Evolutionary conservation across 2,797 vertebrate genomes (phyloP).

Genomic region (Pagetopsis macropterus): DNA sequence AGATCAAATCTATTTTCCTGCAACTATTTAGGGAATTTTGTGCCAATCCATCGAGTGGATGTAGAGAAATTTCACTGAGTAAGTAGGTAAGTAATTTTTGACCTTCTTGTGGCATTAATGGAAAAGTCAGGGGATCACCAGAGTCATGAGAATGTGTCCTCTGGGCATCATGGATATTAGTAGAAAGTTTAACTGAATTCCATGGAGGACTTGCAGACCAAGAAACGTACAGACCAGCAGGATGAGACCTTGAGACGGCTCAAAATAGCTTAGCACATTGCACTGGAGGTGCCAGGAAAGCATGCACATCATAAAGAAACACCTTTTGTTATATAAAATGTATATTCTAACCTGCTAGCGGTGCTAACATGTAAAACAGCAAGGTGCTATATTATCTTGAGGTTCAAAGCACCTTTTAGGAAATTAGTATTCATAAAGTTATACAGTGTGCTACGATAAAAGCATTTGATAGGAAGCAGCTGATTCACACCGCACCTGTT

Average conservation of each 20-base stretch:
- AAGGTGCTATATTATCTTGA: no score
- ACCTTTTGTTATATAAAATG: no score
- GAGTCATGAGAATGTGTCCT: background rate
- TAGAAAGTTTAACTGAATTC: background rate
- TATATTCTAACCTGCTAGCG: background rate
- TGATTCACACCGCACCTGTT: slow-evolving; percentile 51
- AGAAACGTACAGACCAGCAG: background rate
- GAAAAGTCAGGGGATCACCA: background rate
- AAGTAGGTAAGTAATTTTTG: background rate
- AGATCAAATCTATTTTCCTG: no score
- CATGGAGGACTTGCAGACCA: background rate
- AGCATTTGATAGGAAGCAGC: slow-evolving; percentile 20
- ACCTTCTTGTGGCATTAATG: background rate
- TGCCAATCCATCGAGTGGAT: no score
- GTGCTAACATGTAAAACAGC: background rate
- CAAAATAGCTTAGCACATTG: background rate
- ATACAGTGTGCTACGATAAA: background rate
- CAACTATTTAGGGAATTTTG: no score
- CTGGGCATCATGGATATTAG: background rate
- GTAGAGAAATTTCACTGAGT: no score
- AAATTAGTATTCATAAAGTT: no score
- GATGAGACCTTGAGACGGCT: background rate
- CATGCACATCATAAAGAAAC: no score
- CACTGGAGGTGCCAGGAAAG: background rate
- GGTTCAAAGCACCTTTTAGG: no score